phyloP scores from a whole-genome alignment of 1,140 invertebrate species.

The Oryctes rhinoceros region DNA sequence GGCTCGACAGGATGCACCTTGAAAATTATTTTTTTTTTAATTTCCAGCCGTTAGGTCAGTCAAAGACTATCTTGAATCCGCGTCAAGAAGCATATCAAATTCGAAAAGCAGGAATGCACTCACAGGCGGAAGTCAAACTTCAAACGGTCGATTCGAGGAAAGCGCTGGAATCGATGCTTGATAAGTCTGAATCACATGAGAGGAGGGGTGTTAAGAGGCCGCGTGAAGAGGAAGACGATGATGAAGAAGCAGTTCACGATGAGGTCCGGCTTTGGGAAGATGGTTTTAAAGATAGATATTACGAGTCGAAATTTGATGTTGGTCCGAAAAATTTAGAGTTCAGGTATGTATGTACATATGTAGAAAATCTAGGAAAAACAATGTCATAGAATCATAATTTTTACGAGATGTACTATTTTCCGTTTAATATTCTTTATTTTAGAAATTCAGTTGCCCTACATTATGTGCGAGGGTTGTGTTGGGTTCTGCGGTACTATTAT shows the following conservation, averaged over 20 bases:
- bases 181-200: slow-evolving; percentile 40
- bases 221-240: slow-evolving; percentile 63
- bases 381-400: no score
- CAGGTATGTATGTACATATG: slow-evolving; percentile 64
- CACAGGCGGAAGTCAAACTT: slow-evolving; percentile 49
- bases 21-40: slow-evolving; percentile 39
- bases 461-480: slow-evolving; percentile 95
- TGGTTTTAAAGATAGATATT: slow-evolving; percentile 98
- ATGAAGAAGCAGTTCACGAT: slow-evolving; percentile 86
- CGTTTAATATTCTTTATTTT: slow-evolving; percentile 30
- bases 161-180: slow-evolving; percentile 62
- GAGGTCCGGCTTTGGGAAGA: slow-evolving; percentile 97
- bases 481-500: slow-evolving; percentile 98
- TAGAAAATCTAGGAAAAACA: background rate
- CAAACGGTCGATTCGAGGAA: slow-evolving; percentile 54
- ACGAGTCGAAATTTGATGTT: slow-evolving; percentile 97
- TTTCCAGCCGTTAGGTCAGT: slow-evolving; percentile 63
- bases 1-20: background rate
- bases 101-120: slow-evolving; percentile 68
- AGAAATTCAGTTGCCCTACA: slow-evolving; percentile 89
- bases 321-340: slow-evolving; percentile 82
- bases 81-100: slow-evolving; percentile 76
- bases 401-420: no score
- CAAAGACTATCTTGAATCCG: slow-evolving; percentile 69
- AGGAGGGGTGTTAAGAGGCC: slow-evolving; percentile 63